A percentile compares a stretch with the other conserved stretches of the same genome.
Conservation (phyloP, 2,888 invertebrate genomes). For the Rambutsinella grinnellia region DNA sequence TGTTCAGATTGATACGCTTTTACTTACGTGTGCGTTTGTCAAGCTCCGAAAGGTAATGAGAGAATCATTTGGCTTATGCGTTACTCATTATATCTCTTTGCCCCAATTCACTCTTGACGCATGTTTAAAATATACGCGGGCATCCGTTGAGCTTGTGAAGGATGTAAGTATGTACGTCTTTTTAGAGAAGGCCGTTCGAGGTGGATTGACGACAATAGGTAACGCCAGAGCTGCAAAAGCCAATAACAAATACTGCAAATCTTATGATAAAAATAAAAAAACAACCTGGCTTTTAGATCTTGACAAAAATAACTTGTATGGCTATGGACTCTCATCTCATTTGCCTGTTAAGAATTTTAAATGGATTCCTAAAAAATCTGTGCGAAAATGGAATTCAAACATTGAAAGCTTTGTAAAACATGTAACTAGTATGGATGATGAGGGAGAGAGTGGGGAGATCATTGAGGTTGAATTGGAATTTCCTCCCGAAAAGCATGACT, state of each 20-base stretch:
- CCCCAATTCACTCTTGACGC: slow-evolving; percentile 42
- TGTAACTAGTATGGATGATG: neutral
- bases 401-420: neutral
- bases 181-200: slow-evolving; percentile 23
- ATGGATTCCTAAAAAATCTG: neutral
- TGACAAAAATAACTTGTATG: slow-evolving; percentile 52
- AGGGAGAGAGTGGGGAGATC: neutral
- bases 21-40: slow-evolving; percentile 30
- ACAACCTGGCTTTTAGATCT: slow-evolving; percentile 13
- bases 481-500: slow-evolving; percentile 27
- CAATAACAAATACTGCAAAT: slow-evolving; percentile 30
- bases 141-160: slow-evolving; percentile 21
- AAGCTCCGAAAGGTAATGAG: slow-evolving; percentile 23
- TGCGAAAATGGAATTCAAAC: neutral
- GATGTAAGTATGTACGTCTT: slow-evolving; percentile 32
- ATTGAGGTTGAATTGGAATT: slow-evolving; percentile 7
- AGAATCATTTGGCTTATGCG: slow-evolving; percentile 10
- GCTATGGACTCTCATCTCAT: neutral
- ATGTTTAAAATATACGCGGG: slow-evolving; percentile 29
- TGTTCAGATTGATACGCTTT: slow-evolving; percentile 6
- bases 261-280: slow-evolving; percentile 13
- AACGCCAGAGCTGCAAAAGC: neutral
- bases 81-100: slow-evolving; percentile 40
- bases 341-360: slow-evolving; percentile 17
- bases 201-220: slow-evolving; percentile 30